Conservation (phyloP, 2,113 vertebrate species). For the Mustelus asterias region DNA sequence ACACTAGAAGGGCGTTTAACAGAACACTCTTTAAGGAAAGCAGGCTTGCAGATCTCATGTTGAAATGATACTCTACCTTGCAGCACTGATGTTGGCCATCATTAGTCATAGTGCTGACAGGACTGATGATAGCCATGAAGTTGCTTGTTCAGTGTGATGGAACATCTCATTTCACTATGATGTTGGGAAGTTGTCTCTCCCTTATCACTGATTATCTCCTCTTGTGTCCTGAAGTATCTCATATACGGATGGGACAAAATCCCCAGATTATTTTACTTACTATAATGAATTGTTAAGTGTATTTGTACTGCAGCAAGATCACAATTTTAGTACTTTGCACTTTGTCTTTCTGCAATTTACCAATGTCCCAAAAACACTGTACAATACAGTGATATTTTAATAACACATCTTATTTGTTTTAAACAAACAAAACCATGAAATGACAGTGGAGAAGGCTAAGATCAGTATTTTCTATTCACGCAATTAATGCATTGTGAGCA, state of each 20-base stretch:
- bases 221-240: background rate
- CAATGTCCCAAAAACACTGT: background rate
- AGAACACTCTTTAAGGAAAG: background rate
- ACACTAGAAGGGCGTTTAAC: background rate
- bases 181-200: background rate
- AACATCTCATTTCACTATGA: background rate
- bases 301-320: background rate
- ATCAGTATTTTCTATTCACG: background rate
- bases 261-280: background rate
- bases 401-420: background rate
- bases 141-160: background rate
- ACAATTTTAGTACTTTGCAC: background rate
- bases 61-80: constrained; percentile 10
- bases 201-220: constrained; percentile 7
- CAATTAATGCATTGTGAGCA: background rate
- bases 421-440: background rate
- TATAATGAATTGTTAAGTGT: background rate
- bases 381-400: background rate
- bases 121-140: background rate
- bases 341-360: background rate
- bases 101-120: constrained; percentile 19
- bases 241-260: background rate
- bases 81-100: background rate
- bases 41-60: background rate
- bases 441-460: background rate